Conservation (phyloP, 2,888 invertebrate species). For the Drosophila planitibia region DNA sequence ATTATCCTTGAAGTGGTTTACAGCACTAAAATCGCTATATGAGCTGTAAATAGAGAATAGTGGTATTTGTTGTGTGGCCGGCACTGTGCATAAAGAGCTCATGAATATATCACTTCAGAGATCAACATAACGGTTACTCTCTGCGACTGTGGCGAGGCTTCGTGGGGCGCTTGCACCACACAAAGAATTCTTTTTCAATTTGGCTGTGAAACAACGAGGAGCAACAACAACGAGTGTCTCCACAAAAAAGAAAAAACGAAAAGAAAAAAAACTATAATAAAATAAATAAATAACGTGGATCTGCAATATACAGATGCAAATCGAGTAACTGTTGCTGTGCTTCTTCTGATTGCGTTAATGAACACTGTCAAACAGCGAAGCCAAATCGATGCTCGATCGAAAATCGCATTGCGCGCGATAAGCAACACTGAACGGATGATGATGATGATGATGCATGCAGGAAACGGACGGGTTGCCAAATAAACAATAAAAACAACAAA, state of each 20-base stretch:
- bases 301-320: not conserved
- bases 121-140: conserved; percentile 43
- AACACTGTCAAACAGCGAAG: not conserved
- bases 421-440: not conserved
- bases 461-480: conserved; percentile 37
- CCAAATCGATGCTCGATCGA: not conserved
- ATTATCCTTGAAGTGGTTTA: not conserved
- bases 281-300: not conserved
- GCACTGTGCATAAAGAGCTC: conserved; percentile 12
- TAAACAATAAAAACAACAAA: conserved; percentile 5
- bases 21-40: not conserved
- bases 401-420: conserved; percentile 14
- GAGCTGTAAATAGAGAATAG: not conserved
- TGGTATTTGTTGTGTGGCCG: not conserved
- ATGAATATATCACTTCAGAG: conserved; percentile 35
- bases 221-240: conserved; percentile 52
- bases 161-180: conserved; percentile 63
- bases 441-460: conserved; percentile 9
- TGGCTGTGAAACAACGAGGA: conserved; percentile 82
- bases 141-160: conserved; percentile 50
- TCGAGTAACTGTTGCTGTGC: not conserved
- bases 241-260: not conserved
- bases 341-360: not conserved
- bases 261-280: not conserved
- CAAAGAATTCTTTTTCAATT: conserved; percentile 80